phyloP scores from a whole-genome alignment of 2,888 invertebrate species.

The Sesia bembeciformis region DNA sequence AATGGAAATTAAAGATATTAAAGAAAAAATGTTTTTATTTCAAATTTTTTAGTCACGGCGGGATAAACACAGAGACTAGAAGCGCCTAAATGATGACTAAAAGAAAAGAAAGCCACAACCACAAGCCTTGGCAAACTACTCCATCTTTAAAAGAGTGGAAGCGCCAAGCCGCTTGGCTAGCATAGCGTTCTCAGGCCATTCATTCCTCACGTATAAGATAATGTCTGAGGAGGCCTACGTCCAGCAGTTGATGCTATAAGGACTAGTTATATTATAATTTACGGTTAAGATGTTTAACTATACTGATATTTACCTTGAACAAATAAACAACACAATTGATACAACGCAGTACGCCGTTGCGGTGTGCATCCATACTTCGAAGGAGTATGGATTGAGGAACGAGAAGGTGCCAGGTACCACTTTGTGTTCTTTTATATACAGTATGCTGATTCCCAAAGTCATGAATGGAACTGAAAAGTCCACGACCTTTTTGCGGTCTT shows the following conservation, averaged over 20 bases:
- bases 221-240: background rate
- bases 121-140: too few relatives aligned
- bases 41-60: too few relatives aligned
- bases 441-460: constrained; percentile 92
- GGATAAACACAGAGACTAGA: too few relatives aligned
- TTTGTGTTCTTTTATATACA: constrained; percentile 85
- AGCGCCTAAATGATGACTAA: too few relatives aligned
- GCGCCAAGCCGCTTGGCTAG: too few relatives aligned
- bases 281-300: background rate
- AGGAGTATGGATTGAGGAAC: constrained; percentile 88
- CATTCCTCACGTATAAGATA: too few relatives aligned
- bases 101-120: too few relatives aligned
- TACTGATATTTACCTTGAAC: constrained; percentile 77
- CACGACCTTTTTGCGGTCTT: constrained; percentile 88
- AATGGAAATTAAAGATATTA: too few relatives aligned
- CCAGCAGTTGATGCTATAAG: background rate
- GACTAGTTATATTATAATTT: background rate
- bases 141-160: too few relatives aligned
- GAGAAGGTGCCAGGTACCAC: constrained; percentile 87
- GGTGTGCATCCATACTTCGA: constrained; percentile 91
- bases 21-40: too few relatives aligned
- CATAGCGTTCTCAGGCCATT: too few relatives aligned
- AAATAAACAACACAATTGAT: constrained; percentile 85
- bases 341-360: constrained; percentile 88
- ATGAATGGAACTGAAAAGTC: constrained; percentile 98